Percentiles rank a stretch among this genome's conserved stretches.
phyloP scores from a whole-genome alignment of 2,113 vertebrate species.

The Tyto alba region DNA sequence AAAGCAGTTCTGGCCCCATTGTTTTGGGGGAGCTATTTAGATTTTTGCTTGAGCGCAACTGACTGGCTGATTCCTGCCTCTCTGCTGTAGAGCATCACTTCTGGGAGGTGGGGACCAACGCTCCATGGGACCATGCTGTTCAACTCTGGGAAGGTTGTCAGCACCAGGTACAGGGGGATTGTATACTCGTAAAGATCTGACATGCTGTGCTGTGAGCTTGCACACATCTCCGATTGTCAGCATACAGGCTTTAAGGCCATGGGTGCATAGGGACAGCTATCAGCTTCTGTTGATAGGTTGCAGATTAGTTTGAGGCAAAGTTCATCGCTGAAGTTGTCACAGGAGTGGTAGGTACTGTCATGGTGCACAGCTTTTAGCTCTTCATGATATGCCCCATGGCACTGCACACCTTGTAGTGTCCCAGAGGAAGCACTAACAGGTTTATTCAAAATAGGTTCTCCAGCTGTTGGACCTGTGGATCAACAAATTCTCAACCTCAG shows the following conservation, averaged over 20 bases:
- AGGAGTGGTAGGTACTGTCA: background rate
- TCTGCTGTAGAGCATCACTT: background rate
- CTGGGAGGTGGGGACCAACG: background rate
- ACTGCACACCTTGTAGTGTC: background rate
- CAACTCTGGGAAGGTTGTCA: background rate
- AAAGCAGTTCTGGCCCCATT: background rate
- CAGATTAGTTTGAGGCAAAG: background rate
- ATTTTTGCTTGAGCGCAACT: background rate
- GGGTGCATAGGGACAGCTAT: background rate
- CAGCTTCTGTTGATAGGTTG: background rate
- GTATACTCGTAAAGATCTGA: background rate
- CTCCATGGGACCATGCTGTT: background rate
- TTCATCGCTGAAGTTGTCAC: background rate
- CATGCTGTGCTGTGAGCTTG: background rate
- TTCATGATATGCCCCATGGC: background rate
- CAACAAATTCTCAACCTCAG: background rate
- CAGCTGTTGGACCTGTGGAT: background rate
- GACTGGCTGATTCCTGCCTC: background rate
- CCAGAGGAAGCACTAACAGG: background rate
- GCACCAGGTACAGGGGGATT: background rate
- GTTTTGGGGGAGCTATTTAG: background rate
- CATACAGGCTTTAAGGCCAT: background rate
- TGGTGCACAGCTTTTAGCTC: background rate
- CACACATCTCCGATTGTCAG: background rate
- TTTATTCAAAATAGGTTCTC: background rate